Percentiles rank a stretch among this genome's conserved stretches.
Evolutionary conservation across 2,113 vertebrate genomes (phyloP).

Genomic region (Cyprinodon variegatus): DNA sequence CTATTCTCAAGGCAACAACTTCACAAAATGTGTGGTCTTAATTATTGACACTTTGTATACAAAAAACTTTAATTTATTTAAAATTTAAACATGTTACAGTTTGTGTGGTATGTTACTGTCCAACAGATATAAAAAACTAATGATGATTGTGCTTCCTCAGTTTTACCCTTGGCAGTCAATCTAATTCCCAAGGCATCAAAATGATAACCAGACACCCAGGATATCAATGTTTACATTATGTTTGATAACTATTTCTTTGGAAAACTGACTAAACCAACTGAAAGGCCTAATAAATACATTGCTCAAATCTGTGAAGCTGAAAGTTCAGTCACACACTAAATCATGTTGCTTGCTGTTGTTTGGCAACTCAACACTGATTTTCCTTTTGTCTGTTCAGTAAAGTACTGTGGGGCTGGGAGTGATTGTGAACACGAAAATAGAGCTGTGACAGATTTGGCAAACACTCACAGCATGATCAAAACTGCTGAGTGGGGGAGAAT

Average conservation of each 20-base stretch:
- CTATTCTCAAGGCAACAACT: background rate
- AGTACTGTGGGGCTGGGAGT: slow-evolving; percentile 46
- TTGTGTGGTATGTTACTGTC: background rate
- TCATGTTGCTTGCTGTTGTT: slow-evolving; percentile 42
- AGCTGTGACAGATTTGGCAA: slow-evolving; percentile 58
- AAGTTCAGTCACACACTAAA: slow-evolving; percentile 50
- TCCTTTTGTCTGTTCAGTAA: slow-evolving; percentile 49
- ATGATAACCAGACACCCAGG: slow-evolving; percentile 1
- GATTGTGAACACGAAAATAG: slow-evolving; percentile 39
- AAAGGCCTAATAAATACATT: slow-evolving; percentile 40
- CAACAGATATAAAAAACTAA: slow-evolving; percentile 4
- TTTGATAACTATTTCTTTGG: slow-evolving; percentile 20
- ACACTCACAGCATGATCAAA: slow-evolving; percentile 73
- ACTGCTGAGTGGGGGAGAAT: slow-evolving; percentile 67
- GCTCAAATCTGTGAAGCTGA: slow-evolving; percentile 43
- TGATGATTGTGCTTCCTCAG: slow-evolving; percentile 2
- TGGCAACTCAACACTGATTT: slow-evolving; percentile 52
- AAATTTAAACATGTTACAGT: background rate
- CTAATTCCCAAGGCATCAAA: slow-evolving; percentile 9
- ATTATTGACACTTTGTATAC: background rate
- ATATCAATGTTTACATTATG: slow-evolving; percentile 25
- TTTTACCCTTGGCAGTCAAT: background rate
- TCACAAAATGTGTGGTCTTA: background rate
- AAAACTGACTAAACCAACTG: slow-evolving; percentile 15
- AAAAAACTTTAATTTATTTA: background rate